Evolutionary conservation across 2,888 invertebrate genomes (phyloP), one percentile per base, ranked within the genome.

Genomic region (Drosophila neotestacea): DNA sequence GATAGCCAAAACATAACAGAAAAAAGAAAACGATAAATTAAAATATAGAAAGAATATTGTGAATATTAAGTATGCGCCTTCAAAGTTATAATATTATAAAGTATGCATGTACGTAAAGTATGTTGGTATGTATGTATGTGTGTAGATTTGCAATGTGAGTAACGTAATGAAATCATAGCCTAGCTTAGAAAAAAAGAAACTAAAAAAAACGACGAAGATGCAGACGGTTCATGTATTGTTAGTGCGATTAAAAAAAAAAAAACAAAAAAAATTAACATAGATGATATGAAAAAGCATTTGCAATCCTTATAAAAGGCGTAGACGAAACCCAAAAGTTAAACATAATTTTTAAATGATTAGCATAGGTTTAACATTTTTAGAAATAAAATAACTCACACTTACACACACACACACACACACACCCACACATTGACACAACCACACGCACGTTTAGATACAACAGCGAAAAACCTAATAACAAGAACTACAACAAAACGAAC

Each of bases 51-150:
- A 69, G 65, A 70, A 75, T 70, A 90, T 88, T 91, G 92, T 91
- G 91, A 91, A 90, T 90, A 91, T 89, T 68, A 46, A 78, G 73
- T 90, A 92, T 89, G 92, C 91, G 91, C 91, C 91, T 91, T 91
- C 90, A 90, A 89, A 87, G 86, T 90, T 81, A 72, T 30, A 51
- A 56, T 74, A 70, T 28, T 10, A 30, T 6, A 13, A 38, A 38
- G 36, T 56, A 56, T 51, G 66, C 50, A 51, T 42, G 55, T 69
- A 65, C 61, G 66, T 67, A 73, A 62, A 44, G 55, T 71, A 70
- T 55, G 48, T 48, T 27, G 22, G 30, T 38, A 44, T 46, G 61
- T 70, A 68, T 68, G 69, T 65, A 56, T 73, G 69, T 70, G 69
- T 87, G 69, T 87, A 75, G 86, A 67, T 60, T 70, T 70, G 77